Evolutionary conservation across 2,113 vertebrate genomes (phyloP).

Genomic region (Centropristis striata): DNA sequence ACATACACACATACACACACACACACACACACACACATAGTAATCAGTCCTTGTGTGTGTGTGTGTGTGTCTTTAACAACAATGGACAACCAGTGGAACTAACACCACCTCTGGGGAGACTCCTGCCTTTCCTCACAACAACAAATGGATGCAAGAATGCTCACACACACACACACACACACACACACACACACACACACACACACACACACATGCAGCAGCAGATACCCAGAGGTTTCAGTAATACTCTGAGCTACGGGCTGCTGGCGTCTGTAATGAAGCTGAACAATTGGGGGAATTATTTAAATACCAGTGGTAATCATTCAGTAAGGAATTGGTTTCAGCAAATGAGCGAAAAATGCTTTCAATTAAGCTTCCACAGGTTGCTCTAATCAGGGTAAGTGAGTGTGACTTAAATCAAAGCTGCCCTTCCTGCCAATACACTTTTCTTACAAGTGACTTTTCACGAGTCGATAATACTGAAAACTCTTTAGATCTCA

Average conservation of each 20-base stretch:
- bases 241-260: constrained; percentile 1
- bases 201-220: too few species aligned
- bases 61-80: not conserved
- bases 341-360: not conserved
- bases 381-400: constrained; percentile 15
- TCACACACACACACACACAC: not conserved
- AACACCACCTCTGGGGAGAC: constrained; percentile 18
- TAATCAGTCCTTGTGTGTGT: not conserved
- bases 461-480: too few species aligned
- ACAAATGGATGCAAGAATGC: constrained; percentile 13
- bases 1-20: too few species aligned
- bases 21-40: constrained; percentile 8
- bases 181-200: not conserved
- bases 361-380: constrained; percentile 7
- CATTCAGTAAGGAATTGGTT: not conserved
- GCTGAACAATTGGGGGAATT: constrained; percentile 26
- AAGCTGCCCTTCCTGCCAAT: not conserved
- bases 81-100: constrained; percentile 36
- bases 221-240: not conserved
- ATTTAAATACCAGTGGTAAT: constrained; percentile 31
- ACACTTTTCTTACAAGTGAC: not conserved
- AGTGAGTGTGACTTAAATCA: constrained; percentile 4
- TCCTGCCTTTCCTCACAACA: not conserved
- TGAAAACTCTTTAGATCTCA: too few species aligned
- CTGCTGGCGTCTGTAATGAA: constrained; percentile 35